phyloP scores from a whole-genome alignment of 2,797 vertebrate genomes.

The Siniperca scherzeri region DNA sequence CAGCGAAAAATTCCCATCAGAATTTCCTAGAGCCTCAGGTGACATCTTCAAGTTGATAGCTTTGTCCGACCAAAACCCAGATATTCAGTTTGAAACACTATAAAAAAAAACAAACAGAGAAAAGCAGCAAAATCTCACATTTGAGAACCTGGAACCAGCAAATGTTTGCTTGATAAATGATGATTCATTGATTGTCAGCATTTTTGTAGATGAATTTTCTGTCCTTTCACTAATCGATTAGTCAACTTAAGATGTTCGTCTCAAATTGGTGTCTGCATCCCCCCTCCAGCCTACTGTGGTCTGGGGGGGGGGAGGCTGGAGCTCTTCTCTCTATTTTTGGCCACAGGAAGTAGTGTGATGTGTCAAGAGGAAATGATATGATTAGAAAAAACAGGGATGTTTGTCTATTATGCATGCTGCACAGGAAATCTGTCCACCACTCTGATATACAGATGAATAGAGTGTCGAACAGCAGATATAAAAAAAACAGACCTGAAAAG shows the following conservation, averaged over 20 bases:
- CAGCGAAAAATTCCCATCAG: not conserved
- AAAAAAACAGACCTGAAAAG: not conserved
- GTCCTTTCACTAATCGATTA: not conserved
- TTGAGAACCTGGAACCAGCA: not conserved
- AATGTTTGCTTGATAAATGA: not conserved
- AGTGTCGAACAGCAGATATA: slow-evolving; percentile 4
- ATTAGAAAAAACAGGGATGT: slow-evolving; percentile 70
- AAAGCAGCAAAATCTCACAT: too few relatives aligned
- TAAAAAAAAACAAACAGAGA: not conserved
- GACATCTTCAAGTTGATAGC: not conserved
- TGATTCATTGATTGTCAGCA: not conserved
- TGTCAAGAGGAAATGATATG: slow-evolving; percentile 78
- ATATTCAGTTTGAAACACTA: not conserved
- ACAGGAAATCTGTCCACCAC: slow-evolving; percentile 75
- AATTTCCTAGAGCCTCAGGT: not conserved
- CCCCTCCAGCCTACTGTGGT: not conserved
- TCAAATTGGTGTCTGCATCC: not conserved
- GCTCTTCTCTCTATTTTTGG: slow-evolving; percentile 68
- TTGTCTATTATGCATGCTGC: slow-evolving; percentile 72
- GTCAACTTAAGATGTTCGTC: not conserved
- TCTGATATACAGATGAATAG: slow-evolving; percentile 37
- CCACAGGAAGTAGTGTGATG: slow-evolving; percentile 77
- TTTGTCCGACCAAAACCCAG: not conserved
- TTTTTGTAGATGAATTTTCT: not conserved
- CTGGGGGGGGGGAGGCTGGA: not conserved